A percentile compares a stretch with the other conserved stretches of the same genome.
These are phyloP conservation scores for Platyscapa corneri DNA, from an alignment of 1,140 invertebrate species.

Conservation along the genomic window DNA sequence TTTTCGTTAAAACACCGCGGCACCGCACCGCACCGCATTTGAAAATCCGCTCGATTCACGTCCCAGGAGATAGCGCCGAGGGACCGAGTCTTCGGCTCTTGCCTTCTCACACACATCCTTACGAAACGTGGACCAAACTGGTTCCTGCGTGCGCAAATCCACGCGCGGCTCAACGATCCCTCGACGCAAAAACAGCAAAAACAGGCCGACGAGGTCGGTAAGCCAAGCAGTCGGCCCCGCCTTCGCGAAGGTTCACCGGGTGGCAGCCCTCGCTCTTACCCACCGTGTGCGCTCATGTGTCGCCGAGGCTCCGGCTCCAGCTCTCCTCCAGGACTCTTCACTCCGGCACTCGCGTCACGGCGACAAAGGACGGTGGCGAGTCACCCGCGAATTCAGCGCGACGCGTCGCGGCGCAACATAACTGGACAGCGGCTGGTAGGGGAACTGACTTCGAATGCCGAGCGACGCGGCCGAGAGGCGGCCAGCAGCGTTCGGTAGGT, in stretches of 20 bases:
- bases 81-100: too few relatives aligned
- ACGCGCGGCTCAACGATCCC: too few relatives aligned
- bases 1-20: not conserved
- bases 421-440: constrained; percentile 72
- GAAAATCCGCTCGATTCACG: too few relatives aligned
- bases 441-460: constrained; percentile 67
- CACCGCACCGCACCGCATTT: too few relatives aligned
- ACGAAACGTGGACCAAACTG: not conserved
- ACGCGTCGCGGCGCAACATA: constrained; percentile 62
- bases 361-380: constrained; percentile 17
- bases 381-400: not conserved
- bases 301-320: not conserved
- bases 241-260: too few relatives aligned
- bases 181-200: too few relatives aligned
- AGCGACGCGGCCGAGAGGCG: constrained; percentile 58
- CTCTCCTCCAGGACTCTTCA: not conserved
- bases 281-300: not conserved
- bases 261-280: not conserved
- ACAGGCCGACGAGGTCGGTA: too few relatives aligned
- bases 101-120: too few relatives aligned
- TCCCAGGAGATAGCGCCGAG: too few relatives aligned
- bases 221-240: too few relatives aligned
- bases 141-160: too few relatives aligned
- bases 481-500: constrained; percentile 55
- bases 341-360: not conserved